These are phyloP conservation scores for Ovis aries DNA, from an alignment of 2,113 vertebrate genomes.

Conservation along the genomic window DNA sequence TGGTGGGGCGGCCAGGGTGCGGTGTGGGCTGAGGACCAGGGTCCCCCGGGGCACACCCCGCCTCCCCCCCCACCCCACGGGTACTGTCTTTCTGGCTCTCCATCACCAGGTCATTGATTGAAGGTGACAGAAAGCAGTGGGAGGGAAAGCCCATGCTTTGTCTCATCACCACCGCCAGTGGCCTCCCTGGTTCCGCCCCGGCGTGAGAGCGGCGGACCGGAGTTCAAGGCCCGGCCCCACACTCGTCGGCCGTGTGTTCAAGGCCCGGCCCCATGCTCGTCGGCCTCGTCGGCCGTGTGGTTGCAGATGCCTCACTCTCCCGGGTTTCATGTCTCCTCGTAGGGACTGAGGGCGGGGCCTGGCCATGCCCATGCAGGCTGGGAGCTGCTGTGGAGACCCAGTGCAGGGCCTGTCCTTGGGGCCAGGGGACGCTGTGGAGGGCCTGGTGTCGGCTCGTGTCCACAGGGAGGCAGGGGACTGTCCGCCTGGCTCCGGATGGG, in stretches of 20 bases:
- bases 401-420: neutral
- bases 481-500: neutral
- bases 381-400: accelerated
- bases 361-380: accelerated
- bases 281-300: accelerated
- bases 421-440: neutral
- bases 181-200: neutral
- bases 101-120: neutral
- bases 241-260: neutral
- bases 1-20: neutral
- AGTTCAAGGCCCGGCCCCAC: too few species aligned
- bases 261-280: accelerated
- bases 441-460: accelerated
- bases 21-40: neutral
- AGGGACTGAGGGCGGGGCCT: neutral
- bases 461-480: too few species aligned
- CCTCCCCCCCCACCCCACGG: neutral
- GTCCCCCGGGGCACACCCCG: accelerated
- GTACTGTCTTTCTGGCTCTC: neutral
- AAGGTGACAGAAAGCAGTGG: accelerated
- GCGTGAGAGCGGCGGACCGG: neutral
- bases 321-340: accelerated
- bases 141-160: neutral
- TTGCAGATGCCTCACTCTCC: accelerated
- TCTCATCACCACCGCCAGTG: accelerated